A percentile compares a stretch with the other conserved stretches of the same genome.
Evolutionary conservation across 1,140 invertebrate genomes (phyloP).

Genomic region (Cardiocondyla obscurior): DNA sequence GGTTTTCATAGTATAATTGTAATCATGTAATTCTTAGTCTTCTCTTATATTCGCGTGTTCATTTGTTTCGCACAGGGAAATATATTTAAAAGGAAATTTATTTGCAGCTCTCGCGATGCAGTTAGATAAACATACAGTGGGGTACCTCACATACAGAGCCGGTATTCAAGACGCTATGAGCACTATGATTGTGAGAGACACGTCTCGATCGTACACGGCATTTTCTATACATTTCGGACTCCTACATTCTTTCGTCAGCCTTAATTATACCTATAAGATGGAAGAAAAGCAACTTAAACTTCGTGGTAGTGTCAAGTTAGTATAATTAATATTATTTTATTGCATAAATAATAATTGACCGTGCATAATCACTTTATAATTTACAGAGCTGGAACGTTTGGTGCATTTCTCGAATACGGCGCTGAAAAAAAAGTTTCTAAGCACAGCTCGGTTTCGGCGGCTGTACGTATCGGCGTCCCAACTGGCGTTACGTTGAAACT

Average conservation of each 20-base stretch:
- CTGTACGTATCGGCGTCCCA: conserved; percentile 92
- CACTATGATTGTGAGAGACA: conserved; percentile 91
- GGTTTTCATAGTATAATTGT: not conserved
- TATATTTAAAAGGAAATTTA: not conserved
- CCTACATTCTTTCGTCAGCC: conserved; percentile 90
- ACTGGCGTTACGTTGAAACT: conserved; percentile 95
- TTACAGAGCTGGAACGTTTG: conserved; percentile 92
- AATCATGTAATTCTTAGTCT: conserved; percentile 4
- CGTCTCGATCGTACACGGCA: conserved; percentile 86
- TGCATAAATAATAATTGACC: not conserved
- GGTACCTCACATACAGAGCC: conserved; percentile 93
- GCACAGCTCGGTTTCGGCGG: conserved; percentile 93
- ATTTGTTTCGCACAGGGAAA: not conserved
- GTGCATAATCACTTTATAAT: conserved; percentile 19
- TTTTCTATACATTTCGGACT: conserved; percentile 92
- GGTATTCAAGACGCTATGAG: conserved; percentile 90
- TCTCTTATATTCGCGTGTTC: not conserved
- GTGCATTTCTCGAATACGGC: conserved; percentile 94
- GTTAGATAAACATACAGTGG: conserved; percentile 92
- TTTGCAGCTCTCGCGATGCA: conserved; percentile 91
- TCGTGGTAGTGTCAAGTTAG: conserved; percentile 91
- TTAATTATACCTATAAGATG: conserved; percentile 91
- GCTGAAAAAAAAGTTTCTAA: conserved; percentile 96
- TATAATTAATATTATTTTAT: conserved; percentile 36
- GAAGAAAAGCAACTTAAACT: conserved; percentile 91